Base-by-base conservation (phyloP, 2,113 vertebrate species). In the Channa argus region DNA sequence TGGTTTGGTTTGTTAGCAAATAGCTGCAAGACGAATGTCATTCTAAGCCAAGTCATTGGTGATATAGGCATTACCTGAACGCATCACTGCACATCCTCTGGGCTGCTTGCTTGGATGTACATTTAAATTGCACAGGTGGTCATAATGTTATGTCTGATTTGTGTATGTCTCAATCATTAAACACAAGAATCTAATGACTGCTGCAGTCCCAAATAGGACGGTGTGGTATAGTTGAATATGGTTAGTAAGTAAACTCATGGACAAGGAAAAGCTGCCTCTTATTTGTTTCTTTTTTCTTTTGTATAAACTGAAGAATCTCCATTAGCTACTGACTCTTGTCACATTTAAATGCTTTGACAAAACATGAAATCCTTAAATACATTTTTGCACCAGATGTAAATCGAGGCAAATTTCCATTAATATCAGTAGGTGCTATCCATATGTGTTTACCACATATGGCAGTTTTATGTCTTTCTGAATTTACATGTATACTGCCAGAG, bases 151-250 rank as follows among this genome's bases (percentile, higher is more conserved):
- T 24, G 24, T 24, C 24, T 24, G 24, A 24, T 24, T 24, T 24
- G 24, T 24, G 24, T 24, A 24, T 24, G 24, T 24, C 24, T 24
- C 24, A 24, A 24, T 24, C 24, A 24, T 24, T 24, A 36, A 0
- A 62, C 39, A 45, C n/a, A 43, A 36, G 45, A 75, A 84, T 88
- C 73, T 78, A 61, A 50, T 5, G 7, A 44, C 71, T 24, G 71
- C 71, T 65, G 51, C 54, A 38, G 51, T 74, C 56, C 86, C 77
- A 84, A 76, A 71, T 68, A 67, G 50, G 73, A 86, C 85, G 63
- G 80, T 86, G 52, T 66, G n/a, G 56, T 80, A 61, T 58, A 44
- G 43, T 54, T 63, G 66, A 56, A 85, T 73, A 76, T 67, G 39
- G 24, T 24, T 24, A 75, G 65, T 56, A 68, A 34, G 73, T 65